A percentile compares a stretch with the other conserved stretches of the same genome.
phyloP scores from a whole-genome alignment of 1,140 invertebrate genomes.

The Muscidifurax raptorellus region DNA sequence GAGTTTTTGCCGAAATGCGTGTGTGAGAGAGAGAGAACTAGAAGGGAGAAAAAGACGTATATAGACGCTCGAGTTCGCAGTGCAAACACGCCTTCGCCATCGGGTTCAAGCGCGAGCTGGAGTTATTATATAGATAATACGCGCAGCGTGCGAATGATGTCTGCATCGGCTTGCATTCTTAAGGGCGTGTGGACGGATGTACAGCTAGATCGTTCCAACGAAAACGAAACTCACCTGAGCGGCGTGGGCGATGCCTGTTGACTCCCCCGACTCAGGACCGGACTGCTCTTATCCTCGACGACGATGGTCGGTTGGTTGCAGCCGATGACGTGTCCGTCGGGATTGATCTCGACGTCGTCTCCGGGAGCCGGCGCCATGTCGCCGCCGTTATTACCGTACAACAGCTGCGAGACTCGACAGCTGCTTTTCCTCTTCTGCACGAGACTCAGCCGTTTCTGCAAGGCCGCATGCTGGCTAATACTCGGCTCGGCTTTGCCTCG shows the following conservation, averaged over 20 bases:
- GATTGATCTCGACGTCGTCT: not conserved
- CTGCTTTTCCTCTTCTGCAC: constrained; percentile 50
- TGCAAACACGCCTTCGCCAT: no score
- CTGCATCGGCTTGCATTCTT: no score
- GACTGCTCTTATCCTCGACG: constrained; percentile 34
- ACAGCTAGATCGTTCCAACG: no score
- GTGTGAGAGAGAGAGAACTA: no score
- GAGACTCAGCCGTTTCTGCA: constrained; percentile 71
- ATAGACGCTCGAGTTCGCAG: no score
- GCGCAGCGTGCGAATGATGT: no score
- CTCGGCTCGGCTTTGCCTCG: constrained; percentile 64
- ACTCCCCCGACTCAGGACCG: not conserved
- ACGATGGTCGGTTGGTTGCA: constrained; percentile 6
- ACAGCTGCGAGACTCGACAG: constrained; percentile 8
- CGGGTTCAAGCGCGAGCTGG: no score
- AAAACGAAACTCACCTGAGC: constrained; percentile 17
- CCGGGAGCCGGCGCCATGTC: constrained; percentile 39
- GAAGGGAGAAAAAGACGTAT: no score
- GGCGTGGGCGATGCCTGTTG: constrained; percentile 6
- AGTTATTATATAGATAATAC: no score
- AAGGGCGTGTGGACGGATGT: no score
- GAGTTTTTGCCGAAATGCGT: not conserved
- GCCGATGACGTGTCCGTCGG: not conserved
- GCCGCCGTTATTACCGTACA: constrained; percentile 34
- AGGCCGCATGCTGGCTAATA: constrained; percentile 48